Evolutionary conservation across 2,797 vertebrate genomes (phyloP), one percentile per base, ranked within the genome.

Genomic region (Parambassis ranga): DNA sequence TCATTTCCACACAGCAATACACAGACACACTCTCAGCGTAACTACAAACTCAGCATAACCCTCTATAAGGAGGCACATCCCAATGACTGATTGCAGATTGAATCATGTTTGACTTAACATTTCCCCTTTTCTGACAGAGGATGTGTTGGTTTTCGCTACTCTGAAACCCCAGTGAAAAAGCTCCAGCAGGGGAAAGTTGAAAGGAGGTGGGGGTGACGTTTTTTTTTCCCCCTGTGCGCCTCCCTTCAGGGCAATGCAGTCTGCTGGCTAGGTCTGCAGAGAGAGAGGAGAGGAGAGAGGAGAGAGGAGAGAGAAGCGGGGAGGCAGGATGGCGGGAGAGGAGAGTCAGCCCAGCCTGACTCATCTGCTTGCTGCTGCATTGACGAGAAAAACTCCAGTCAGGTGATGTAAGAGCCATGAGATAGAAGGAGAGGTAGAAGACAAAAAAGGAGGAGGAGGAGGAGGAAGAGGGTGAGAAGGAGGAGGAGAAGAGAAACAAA

Each of bases 331-430:
- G 73, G 66, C 20, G 44, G 66, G 32, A 66, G 71, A 74, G 72
- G 72, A 81, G 61, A 87, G 68, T 78, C 75, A 83, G 76, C 76
- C 48, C 77, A 71, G 81, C 84, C 90, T 91, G 91, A 92, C 85
- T 92, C 90, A 90, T 91, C 82, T 70, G 82, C 89, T 86, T 81
- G 84, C 87, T 88, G 83, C 89, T 89, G 90, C 84, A 90, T 75
- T 86, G 81, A 89, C 47, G 49, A 71, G 71, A 84, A 88, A 86
- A 90, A 80, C 72, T 87, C 77, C 62, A 87, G 69, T 84, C 88
- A 91, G 86, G 90, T 92, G 89, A 91, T 86, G 86, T 83, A 84
- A 91, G 89, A 90, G 87, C 75, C 67, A 66, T 43, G 33, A 77
- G 79, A 85, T 67, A 79, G 69, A 51, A 48, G 62, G 68, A 71